Percentiles rank a stretch among this genome's conserved stretches.
These are phyloP conservation scores for Chesias legatella DNA, from an alignment of 2,888 invertebrate genomes.

Conservation along the genomic window DNA sequence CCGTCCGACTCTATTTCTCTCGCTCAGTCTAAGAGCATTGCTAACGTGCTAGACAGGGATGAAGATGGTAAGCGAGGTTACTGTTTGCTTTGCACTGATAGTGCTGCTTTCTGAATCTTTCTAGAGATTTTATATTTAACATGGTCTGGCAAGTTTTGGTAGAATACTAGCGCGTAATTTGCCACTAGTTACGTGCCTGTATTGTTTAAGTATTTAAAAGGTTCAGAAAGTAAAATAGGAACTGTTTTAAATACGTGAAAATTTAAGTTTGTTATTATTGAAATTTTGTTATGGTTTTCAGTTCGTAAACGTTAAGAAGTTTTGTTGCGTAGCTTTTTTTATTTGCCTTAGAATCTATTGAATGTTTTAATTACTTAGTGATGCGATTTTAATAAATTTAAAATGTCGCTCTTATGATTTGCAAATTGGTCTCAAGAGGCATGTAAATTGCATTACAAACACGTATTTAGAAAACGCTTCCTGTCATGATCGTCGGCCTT, in stretches of 20 bases:
- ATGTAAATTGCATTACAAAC: slow-evolving; percentile 58
- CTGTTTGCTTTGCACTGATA: slow-evolving; percentile 8
- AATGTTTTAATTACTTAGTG: background rate
- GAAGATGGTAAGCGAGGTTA: slow-evolving; percentile 66
- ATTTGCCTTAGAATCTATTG: background rate
- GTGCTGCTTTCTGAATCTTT: slow-evolving; percentile 5
- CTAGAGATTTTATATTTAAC: too few species aligned
- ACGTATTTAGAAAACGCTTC: slow-evolving; percentile 45
- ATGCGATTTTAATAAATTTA: too few species aligned
- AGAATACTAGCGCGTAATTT: too few species aligned
- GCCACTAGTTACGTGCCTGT: too few species aligned
- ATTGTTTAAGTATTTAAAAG: too few species aligned
- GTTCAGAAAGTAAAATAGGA: too few species aligned
- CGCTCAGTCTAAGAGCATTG: slow-evolving; percentile 65
- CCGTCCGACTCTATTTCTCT: slow-evolving; percentile 48
- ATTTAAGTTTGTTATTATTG: too few species aligned
- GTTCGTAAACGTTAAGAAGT: background rate
- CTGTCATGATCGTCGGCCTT: slow-evolving; percentile 75
- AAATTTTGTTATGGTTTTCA: too few species aligned
- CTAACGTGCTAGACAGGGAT: slow-evolving; percentile 73
- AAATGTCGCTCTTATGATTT: slow-evolving; percentile 22
- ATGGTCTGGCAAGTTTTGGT: too few species aligned
- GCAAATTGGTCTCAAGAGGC: slow-evolving; percentile 36
- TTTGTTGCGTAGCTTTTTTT: background rate
- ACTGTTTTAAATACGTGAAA: too few species aligned